A percentile compares a stretch with the other conserved stretches of the same genome.
Conservation (phyloP, 2,113 vertebrate genomes). For the Trichomycterus rosablanca region DNA sequence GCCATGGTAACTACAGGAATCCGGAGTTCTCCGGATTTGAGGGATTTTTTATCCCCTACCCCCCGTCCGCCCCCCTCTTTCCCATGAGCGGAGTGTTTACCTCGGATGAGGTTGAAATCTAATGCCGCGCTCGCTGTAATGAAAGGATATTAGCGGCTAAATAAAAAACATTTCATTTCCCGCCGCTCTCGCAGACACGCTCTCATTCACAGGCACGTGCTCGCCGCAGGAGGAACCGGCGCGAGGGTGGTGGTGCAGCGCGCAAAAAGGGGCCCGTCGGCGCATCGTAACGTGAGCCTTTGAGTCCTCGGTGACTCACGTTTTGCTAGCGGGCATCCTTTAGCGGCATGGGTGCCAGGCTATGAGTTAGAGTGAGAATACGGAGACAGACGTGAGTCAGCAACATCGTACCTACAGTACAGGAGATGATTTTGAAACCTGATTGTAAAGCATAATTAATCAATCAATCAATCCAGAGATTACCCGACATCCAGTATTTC, state of each 20-base stretch:
- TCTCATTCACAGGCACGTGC: slow-evolving; percentile 11
- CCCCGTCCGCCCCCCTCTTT: neutral
- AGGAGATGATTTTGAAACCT: neutral
- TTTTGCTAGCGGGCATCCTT: neutral
- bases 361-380: neutral
- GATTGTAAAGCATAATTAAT: neutral
- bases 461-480: too few relatives aligned
- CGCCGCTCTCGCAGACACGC: slow-evolving; percentile 8
- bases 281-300: neutral
- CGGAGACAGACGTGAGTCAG: neutral
- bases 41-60: slow-evolving; percentile 16
- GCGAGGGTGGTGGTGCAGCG: neutral
- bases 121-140: slow-evolving; percentile 20
- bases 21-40: slow-evolving; percentile 41
- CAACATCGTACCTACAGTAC: neutral
- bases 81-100: slow-evolving; percentile 37
- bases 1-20: slow-evolving; percentile 48
- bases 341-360: too few relatives aligned
- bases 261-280: slow-evolving; percentile 1
- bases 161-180: slow-evolving; percentile 32
- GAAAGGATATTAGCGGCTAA: slow-evolving; percentile 21
- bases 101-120: slow-evolving; percentile 21
- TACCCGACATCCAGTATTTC: too few relatives aligned
- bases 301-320: neutral
- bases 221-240: neutral